These are phyloP conservation scores for Scotopteryx bipunctaria DNA, from an alignment of 2,888 invertebrate genomes.

Conservation along the genomic window DNA sequence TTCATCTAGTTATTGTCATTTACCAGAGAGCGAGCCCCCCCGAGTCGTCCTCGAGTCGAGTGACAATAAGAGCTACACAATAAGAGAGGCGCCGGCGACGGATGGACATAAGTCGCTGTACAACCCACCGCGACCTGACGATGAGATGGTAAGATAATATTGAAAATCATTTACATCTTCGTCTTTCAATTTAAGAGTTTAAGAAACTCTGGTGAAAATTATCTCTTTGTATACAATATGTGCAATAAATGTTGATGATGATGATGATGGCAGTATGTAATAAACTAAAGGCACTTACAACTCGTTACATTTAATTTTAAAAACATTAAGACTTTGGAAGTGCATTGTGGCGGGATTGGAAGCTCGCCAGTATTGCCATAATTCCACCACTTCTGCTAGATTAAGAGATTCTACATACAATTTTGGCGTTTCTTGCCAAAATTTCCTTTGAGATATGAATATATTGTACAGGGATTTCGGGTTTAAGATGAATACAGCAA, in stretches of 20 bases:
- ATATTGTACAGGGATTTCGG: no score
- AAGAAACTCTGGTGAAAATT: no score
- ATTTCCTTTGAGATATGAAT: no score
- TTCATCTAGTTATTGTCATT: constrained; percentile 6
- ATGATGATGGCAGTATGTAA: no score
- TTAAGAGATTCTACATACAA: constrained; percentile 37
- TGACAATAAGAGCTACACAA: constrained; percentile 70
- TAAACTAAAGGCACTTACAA: no score
- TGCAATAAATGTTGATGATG: no score
- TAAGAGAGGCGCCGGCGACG: constrained; percentile 59
- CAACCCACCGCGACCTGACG: constrained; percentile 51
- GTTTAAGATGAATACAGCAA: not conserved
- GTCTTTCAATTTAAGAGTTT: no score
- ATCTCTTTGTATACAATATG: no score
- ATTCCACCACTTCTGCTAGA: constrained; percentile 21
- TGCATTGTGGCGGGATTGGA: constrained; percentile 16
- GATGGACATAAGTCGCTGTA: constrained; percentile 53
- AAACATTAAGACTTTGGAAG: constrained; percentile 9
- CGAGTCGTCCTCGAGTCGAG: constrained; percentile 74
- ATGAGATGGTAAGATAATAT: constrained; percentile 48
- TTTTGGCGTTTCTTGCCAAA: not conserved
- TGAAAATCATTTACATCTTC: no score
- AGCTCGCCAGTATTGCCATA: constrained; percentile 16
- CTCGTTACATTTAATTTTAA: constrained; percentile 25
- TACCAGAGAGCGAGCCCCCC: constrained; percentile 66